These are phyloP conservation scores for Philereme transversata DNA, from an alignment of 2,888 invertebrate genomes.

Conservation along the genomic window DNA sequence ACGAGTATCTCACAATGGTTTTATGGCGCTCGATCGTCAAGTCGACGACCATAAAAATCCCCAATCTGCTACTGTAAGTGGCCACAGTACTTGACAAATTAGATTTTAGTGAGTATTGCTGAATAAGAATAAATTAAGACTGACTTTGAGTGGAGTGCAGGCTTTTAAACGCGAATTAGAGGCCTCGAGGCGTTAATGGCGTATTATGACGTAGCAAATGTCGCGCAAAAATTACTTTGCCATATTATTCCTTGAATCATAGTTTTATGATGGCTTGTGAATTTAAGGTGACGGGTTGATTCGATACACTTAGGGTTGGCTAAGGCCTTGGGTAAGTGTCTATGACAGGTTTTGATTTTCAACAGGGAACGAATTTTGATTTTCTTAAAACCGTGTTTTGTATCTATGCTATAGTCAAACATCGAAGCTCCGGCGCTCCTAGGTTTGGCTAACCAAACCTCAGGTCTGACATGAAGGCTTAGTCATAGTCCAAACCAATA, in stretches of 20 bases:
- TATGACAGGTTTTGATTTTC: too few species aligned
- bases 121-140: slow-evolving; percentile 79
- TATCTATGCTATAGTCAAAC: too few species aligned
- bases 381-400: too few species aligned
- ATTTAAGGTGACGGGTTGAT: slow-evolving; percentile 33
- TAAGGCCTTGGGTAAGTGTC: too few species aligned
- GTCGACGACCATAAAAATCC: slow-evolving; percentile 29
- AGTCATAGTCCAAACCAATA: too few species aligned
- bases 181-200: slow-evolving; percentile 76
- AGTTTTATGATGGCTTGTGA: slow-evolving; percentile 39
- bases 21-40: slow-evolving; percentile 30
- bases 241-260: slow-evolving; percentile 50
- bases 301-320: neutral
- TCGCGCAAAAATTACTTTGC: slow-evolving; percentile 72
- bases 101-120: slow-evolving; percentile 79
- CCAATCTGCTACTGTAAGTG: slow-evolving; percentile 48
- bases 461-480: too few species aligned
- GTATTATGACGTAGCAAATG: slow-evolving; percentile 78
- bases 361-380: too few species aligned
- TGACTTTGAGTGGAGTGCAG: slow-evolving; percentile 82
- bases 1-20: slow-evolving; percentile 35
- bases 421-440: too few species aligned
- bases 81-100: slow-evolving; percentile 79
- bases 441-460: too few species aligned
- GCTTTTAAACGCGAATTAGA: slow-evolving; percentile 83